phyloP scores from a whole-genome alignment of 2,113 vertebrate species.

The Polyodon spathula region DNA sequence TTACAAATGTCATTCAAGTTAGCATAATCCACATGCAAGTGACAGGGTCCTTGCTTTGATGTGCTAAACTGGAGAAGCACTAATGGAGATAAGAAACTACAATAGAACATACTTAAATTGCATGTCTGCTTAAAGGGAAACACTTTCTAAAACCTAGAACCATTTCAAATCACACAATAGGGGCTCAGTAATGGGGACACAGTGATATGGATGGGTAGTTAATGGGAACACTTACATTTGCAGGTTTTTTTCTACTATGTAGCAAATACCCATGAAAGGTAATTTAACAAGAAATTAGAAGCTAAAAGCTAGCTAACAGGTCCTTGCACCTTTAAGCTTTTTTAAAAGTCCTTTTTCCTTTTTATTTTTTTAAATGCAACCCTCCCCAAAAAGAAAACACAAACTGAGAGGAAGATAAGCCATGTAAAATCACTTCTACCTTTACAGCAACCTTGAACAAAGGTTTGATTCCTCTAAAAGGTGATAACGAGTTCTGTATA shows the following conservation, averaged over 20 bases:
- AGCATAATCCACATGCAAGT: conserved; percentile 78
- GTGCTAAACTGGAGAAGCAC: conserved; percentile 74
- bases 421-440: neutral
- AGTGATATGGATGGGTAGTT: conserved; percentile 34
- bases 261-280: conserved; percentile 4
- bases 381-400: too few species aligned
- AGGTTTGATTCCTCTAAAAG: neutral
- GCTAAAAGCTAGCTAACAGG: conserved; percentile 1
- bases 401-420: neutral
- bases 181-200: conserved; percentile 37
- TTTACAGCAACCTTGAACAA: conserved; percentile 3
- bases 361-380: neutral
- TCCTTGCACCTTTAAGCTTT: neutral
- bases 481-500: neutral
- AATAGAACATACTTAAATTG: conserved; percentile 82
- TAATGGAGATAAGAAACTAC: conserved; percentile 87
- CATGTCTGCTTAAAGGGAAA: conserved; percentile 75
- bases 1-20: conserved; percentile 79
- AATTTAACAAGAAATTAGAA: neutral
- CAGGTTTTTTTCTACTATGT: neutral
- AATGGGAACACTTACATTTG: conserved; percentile 40
- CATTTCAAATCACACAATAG: conserved; percentile 60
- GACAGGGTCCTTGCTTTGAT: conserved; percentile 78
- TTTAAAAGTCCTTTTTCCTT: neutral
- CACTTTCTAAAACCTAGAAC: conserved; percentile 64